Conservation (phyloP, 2,888 invertebrate species). For the Acleris laterana region DNA sequence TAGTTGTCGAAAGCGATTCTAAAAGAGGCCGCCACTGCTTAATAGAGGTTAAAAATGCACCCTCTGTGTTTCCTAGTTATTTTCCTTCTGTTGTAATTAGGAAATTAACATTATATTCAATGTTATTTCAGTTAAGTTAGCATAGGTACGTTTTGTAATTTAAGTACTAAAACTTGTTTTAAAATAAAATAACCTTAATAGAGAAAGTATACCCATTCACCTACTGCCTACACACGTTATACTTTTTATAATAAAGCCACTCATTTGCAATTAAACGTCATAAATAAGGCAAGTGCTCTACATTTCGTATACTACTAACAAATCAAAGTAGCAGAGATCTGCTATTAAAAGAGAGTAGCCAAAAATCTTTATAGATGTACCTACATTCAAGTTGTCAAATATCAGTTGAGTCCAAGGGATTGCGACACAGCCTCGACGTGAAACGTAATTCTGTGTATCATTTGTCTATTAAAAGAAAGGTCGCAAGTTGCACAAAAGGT, state of each 20-base stretch:
- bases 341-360: neutral
- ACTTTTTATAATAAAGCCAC: neutral
- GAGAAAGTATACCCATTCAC: neutral
- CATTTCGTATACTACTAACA: constrained; percentile 3
- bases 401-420: no score
- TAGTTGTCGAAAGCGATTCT: constrained; percentile 26
- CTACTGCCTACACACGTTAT: neutral
- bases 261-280: constrained; percentile 5
- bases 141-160: no score
- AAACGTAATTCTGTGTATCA: neutral
- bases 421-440: no score
- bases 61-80: constrained; percentile 4
- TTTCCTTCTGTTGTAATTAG: constrained; percentile 1
- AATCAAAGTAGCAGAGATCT: neutral
- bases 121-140: neutral
- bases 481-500: constrained; percentile 19
- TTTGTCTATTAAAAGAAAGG: neutral
- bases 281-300: neutral
- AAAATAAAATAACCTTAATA: neutral
- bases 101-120: constrained; percentile 1
- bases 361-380: neutral
- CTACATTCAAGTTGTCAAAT: neutral
- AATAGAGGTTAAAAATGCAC: constrained; percentile 29
- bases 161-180: no score
- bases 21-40: constrained; percentile 5